Conservation (phyloP, 1,140 invertebrate species). For the Rhopalosiphum padi region DNA sequence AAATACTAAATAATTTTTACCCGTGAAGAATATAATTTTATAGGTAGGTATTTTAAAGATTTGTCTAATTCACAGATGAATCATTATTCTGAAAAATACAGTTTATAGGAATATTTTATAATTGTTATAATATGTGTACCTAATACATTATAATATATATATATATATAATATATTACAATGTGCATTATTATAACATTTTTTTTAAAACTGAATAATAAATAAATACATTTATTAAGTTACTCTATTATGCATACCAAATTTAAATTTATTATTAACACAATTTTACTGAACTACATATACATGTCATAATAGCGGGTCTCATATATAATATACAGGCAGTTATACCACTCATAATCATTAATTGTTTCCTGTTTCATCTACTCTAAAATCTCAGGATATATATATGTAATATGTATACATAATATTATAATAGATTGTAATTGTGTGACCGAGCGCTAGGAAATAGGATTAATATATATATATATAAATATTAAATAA, state of each 20-base stretch:
- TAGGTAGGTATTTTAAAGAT: too few relatives aligned
- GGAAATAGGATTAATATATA: not conserved
- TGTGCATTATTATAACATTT: not conserved
- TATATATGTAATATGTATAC: not conserved
- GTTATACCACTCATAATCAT: not conserved
- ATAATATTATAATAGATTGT: not conserved
- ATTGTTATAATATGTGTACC: too few relatives aligned
- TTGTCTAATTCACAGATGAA: too few relatives aligned
- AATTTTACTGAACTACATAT: not conserved
- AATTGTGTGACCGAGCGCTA: not conserved
- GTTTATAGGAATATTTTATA: too few relatives aligned
- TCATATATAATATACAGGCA: not conserved
- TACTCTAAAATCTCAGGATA: not conserved
- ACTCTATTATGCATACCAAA: too few relatives aligned
- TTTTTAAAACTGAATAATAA: not conserved
- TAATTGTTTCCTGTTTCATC: not conserved
- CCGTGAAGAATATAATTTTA: too few relatives aligned
- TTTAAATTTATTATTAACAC: not conserved
- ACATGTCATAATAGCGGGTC: not conserved
- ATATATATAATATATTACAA: not conserved
- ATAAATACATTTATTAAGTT: not conserved
- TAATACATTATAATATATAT: too few relatives aligned
- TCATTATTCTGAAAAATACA: too few relatives aligned
- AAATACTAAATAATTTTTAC: not conserved
- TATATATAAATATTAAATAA: too few relatives aligned